phyloP scores from a whole-genome alignment of 2,888 invertebrate genomes.

The Tetramorium bicarinatum region DNA sequence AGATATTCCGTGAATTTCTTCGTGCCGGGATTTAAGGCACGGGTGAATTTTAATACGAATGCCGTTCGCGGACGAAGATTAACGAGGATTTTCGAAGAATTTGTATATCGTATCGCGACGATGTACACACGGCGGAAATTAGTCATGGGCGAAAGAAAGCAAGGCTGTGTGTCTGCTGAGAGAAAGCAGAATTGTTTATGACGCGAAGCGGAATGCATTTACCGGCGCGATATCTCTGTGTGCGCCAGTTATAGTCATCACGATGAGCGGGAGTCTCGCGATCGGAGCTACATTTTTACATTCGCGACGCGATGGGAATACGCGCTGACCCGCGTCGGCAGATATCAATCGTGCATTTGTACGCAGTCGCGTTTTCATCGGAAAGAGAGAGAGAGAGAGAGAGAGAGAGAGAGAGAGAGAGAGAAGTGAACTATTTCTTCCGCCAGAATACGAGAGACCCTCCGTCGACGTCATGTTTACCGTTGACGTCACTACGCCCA shows the following conservation, averaged over 20 bases:
- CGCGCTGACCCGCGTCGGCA: not conserved
- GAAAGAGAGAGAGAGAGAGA: not conserved
- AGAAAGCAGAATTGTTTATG: constrained; percentile 61
- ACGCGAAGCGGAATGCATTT: constrained; percentile 23
- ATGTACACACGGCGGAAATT: constrained; percentile 50
- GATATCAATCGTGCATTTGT: constrained; percentile 19
- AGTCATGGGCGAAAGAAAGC: constrained; percentile 47
- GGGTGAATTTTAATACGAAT: constrained; percentile 13
- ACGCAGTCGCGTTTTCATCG: constrained; percentile 33
- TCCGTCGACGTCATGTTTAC: constrained; percentile 63
- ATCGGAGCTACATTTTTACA: not conserved
- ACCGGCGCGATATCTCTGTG: not conserved
- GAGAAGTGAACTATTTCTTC: constrained; percentile 54
- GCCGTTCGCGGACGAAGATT: constrained; percentile 14
- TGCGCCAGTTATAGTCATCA: not conserved
- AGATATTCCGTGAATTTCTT: constrained; percentile 3
- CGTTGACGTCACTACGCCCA: constrained; percentile 57
- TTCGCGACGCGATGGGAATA: not conserved
- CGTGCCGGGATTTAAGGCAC: not conserved
- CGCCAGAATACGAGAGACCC: constrained; percentile 44
- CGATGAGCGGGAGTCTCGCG: no score
- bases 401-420: not conserved
- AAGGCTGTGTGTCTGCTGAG: constrained; percentile 41
- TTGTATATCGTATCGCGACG: constrained; percentile 1
- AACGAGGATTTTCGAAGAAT: constrained; percentile 34